Conservation (phyloP, 2,113 vertebrate species). For the Ellobius talpinus region DNA sequence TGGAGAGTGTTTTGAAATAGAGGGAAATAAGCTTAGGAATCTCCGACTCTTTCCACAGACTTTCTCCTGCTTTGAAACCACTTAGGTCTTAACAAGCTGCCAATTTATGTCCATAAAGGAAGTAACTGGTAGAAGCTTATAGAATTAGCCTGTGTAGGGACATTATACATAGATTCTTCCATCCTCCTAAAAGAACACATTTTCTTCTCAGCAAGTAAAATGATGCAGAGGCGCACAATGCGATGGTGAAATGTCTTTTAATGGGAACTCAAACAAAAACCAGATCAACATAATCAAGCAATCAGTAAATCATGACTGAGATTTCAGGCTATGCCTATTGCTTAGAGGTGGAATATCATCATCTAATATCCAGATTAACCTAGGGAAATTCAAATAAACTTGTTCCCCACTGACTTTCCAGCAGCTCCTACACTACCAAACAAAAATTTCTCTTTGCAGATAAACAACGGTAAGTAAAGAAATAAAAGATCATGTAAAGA, state of each 20-base stretch:
- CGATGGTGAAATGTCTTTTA: conserved; percentile 5
- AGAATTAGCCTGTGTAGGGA: not conserved
- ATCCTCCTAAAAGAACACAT: not conserved
- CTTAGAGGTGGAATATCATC: not conserved
- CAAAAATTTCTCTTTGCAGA: not conserved
- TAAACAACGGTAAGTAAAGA: not conserved
- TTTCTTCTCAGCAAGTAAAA: conserved; percentile 14
- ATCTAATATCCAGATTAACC: not conserved
- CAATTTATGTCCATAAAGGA: not conserved
- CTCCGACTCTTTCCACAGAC: not conserved
- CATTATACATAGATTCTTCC: not conserved
- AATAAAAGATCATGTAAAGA: not conserved
- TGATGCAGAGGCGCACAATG: not conserved
- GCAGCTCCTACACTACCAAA: not conserved
- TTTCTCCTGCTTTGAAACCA: not conserved
- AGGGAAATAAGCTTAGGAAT: not conserved
- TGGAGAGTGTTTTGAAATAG: not conserved
- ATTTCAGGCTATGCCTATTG: not conserved
- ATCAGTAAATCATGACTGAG: not conserved
- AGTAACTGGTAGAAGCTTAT: not conserved
- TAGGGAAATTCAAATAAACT: not conserved
- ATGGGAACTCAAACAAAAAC: not conserved
- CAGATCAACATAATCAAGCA: not conserved
- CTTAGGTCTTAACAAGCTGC: not conserved
- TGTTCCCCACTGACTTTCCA: not conserved